A percentile compares a stretch with the other conserved stretches of the same genome.
Evolutionary conservation across 35 echinoderm and acorn worm genomes (phyloP).

Genomic region (Stichopus chloronotus): DNA sequence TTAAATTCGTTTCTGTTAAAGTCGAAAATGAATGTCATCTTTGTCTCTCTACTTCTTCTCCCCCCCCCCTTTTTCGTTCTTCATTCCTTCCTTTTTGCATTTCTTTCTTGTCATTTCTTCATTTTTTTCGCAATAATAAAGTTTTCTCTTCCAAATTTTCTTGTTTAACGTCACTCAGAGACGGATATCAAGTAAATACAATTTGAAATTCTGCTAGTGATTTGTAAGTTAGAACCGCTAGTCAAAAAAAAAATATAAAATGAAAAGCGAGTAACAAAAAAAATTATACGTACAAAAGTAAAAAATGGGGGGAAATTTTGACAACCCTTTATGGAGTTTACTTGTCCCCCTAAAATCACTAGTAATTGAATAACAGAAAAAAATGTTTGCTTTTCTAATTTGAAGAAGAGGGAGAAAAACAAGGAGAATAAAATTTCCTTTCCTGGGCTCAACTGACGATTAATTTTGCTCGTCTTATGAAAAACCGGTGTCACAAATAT

Average conservation of each 20-base stretch:
- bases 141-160: not conserved
- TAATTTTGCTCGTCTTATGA: not conserved
- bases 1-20: no score
- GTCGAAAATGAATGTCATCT: not conserved
- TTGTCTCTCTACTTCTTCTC: not conserved
- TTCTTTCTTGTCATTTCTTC: not conserved
- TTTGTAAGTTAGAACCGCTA: not conserved
- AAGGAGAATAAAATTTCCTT: not conserved
- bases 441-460: not conserved
- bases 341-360: slow-evolving; percentile 33
- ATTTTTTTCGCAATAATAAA: not conserved
- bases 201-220: not conserved
- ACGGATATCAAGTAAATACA: not conserved
- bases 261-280: no score
- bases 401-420: not conserved
- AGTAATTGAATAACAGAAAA: slow-evolving; percentile 34
- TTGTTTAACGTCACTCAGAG: not conserved
- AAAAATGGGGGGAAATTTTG: not conserved
- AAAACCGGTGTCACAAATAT: not conserved
- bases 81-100: no score
- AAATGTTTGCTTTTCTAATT: slow-evolving; percentile 40
- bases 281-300: not conserved
- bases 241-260: no score
- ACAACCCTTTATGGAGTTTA: not conserved
- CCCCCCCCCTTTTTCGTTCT: not conserved